Conservation (phyloP, 2,113 vertebrate genomes). For the Megaceryle torquata region DNA sequence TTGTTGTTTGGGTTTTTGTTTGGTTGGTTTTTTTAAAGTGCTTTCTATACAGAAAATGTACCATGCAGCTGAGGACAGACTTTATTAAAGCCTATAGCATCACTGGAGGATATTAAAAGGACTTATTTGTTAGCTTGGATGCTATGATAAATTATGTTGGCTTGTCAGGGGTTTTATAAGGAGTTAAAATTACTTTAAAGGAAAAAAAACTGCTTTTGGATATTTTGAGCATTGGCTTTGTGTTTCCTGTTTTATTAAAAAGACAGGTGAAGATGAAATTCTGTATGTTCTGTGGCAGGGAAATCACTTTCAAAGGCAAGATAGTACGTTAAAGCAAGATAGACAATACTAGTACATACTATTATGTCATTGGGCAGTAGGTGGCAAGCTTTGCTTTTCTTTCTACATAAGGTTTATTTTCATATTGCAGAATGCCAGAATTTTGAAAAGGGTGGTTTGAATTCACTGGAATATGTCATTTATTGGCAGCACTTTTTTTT, state of each 20-base stretch:
- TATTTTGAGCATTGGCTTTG: background rate
- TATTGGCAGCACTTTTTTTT: conserved; percentile 43
- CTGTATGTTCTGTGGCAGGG: background rate
- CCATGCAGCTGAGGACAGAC: background rate
- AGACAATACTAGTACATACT: background rate
- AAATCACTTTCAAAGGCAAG: background rate
- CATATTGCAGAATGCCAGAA: conserved; percentile 28
- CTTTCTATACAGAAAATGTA: background rate
- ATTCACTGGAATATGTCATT: conserved; percentile 67
- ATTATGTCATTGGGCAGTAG: conserved; percentile 78
- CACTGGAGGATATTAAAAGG: conserved; percentile 36
- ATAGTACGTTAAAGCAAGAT: background rate
- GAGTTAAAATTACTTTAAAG: background rate
- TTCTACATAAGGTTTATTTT: conserved; percentile 64
- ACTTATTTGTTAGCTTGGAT: conserved; percentile 39
- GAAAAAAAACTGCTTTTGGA: background rate
- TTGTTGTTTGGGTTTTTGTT: background rate
- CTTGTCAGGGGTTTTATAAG: background rate
- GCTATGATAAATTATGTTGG: conserved; percentile 1
- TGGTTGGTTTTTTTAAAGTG: background rate
- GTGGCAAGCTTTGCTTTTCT: conserved; percentile 81
- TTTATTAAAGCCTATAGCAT: background rate
- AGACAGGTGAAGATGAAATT: background rate
- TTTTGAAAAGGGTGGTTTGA: conserved; percentile 60
- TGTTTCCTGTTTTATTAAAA: background rate